phyloP scores from a whole-genome alignment of 2,113 vertebrate genomes.

The Hystrix cristata region DNA sequence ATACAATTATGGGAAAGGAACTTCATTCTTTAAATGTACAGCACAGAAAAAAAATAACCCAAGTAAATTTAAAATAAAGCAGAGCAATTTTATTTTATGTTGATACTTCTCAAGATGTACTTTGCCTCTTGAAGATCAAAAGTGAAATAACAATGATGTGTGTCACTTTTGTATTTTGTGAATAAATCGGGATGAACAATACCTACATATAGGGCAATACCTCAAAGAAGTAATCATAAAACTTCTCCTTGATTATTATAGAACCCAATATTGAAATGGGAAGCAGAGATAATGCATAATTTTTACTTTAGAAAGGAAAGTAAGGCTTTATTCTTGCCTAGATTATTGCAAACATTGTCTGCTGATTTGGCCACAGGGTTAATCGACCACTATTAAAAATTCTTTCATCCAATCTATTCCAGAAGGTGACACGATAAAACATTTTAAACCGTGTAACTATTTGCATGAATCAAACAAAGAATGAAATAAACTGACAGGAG shows the following conservation, averaged over 20 bases:
- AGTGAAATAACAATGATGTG: conserved; percentile 27
- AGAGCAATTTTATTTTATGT: conserved; percentile 83
- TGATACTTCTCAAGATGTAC: conserved; percentile 75
- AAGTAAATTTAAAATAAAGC: conserved; percentile 83
- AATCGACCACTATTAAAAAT: conserved; percentile 86
- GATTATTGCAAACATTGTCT: conserved; percentile 81
- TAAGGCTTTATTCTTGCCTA: conserved; percentile 63
- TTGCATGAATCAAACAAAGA: conserved; percentile 91
- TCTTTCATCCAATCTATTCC: conserved; percentile 88
- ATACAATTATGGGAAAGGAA: conserved; percentile 91
- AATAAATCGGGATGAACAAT: conserved; percentile 75
- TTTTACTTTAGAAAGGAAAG: neutral
- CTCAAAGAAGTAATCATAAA: conserved; percentile 59
- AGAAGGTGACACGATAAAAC: conserved; percentile 89
- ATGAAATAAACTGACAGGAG: conserved; percentile 89
- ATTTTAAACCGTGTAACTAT: conserved; percentile 90
- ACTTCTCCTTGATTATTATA: conserved; percentile 76
- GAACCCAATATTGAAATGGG: conserved; percentile 66
- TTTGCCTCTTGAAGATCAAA: conserved; percentile 73
- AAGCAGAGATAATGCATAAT: conserved; percentile 65
- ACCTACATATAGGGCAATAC: neutral
- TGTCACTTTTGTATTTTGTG: conserved; percentile 50
- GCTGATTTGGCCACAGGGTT: conserved; percentile 81
- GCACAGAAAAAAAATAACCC: conserved; percentile 24
- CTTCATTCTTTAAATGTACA: conserved; percentile 71